Evolutionary conservation across 1,140 invertebrate species (phyloP).

Genomic region (Ptiloglossa arizonensis): DNA sequence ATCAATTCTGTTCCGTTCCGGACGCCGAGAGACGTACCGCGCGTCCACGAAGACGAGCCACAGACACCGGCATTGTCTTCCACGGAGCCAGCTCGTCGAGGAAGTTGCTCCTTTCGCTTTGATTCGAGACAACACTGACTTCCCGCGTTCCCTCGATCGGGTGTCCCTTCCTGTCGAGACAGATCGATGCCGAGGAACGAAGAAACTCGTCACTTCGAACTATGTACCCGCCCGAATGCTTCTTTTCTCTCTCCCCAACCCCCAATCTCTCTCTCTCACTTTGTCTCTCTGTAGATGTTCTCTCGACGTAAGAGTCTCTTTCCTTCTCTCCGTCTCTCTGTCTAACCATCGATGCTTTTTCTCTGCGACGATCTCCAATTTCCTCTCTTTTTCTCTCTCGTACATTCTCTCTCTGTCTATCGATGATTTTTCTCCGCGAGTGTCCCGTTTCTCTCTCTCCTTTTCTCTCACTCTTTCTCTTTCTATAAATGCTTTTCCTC

Average conservation of each 20-base stretch:
- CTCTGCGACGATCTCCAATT: no score
- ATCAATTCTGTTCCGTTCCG: constrained; percentile 37
- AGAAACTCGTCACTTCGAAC: constrained; percentile 31
- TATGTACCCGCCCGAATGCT: constrained; percentile 26
- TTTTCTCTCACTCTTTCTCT: no score
- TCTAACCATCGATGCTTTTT: constrained; percentile 41
- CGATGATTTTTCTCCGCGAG: no score
- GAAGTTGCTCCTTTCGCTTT: constrained; percentile 5
- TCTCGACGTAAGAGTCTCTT: no score
- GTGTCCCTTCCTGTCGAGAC: constrained; percentile 45
- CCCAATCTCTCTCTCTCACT: neutral
- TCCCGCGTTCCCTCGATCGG: constrained; percentile 21
- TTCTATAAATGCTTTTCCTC: no score
- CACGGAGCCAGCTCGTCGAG: neutral
- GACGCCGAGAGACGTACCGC: constrained; percentile 3
- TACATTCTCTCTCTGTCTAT: no score
- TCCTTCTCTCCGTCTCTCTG: constrained; percentile 5
- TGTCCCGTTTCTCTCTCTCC: neutral
- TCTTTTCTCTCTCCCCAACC: neutral
- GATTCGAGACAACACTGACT: constrained; percentile 27
- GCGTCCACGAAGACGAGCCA: neutral
- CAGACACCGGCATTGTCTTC: constrained; percentile 34
- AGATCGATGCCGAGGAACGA: constrained; percentile 50
- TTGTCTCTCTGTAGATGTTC: no score
- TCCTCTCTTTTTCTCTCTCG: neutral